Evolutionary conservation across 2,797 vertebrate species (phyloP), one percentile per base, ranked within the genome.

Genomic region (Pangasius krempfi): DNA sequence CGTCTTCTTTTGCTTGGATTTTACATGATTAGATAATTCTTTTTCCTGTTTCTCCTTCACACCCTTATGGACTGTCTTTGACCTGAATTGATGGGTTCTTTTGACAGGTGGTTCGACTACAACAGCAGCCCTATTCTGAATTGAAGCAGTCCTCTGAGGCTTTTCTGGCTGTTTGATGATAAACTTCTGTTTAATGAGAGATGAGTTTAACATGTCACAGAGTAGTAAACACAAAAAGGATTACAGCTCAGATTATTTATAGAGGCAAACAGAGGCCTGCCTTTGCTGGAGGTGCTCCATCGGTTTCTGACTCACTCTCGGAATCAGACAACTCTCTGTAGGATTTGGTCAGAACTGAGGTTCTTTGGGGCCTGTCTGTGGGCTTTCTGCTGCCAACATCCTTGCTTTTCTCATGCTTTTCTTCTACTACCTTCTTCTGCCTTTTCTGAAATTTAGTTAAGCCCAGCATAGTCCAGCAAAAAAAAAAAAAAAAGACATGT

Each of bases 281-380:
- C 95, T 93, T 94, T 25, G 88, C 37, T 88, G 79, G 70, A 33
- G 86, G 79, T 75, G 72, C 50, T 88, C 89, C 91, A 52, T 94
- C 92, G 6, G 88, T 87, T 79, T 95, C 94, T 84, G 94, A 95
- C 72, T 76, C 91, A 91, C 88, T 95, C 47, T 97, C 97, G 9
- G 95, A 96, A 68, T 97, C 97, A 81, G 96, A 97, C 75, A 66
- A 89, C 14, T 97, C 97, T 92, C 92, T 94, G 79, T 95, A 95
- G 87, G 93, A 97, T 94, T 96, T 98, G 90, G 88, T 93, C 66
- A 89, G 89, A 83, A 93, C 89, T 50, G 94, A 85, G 76, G 92
- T 94, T 95, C 93, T 97, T 90, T 94, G 94, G 89, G 96, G 96
- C 72, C 92, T 93, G 90, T 79, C 86, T 54, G 60, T 85, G 44